These are phyloP conservation scores for Andrena bicolor DNA, from an alignment of 2,888 invertebrate genomes.

Conservation along the genomic window DNA sequence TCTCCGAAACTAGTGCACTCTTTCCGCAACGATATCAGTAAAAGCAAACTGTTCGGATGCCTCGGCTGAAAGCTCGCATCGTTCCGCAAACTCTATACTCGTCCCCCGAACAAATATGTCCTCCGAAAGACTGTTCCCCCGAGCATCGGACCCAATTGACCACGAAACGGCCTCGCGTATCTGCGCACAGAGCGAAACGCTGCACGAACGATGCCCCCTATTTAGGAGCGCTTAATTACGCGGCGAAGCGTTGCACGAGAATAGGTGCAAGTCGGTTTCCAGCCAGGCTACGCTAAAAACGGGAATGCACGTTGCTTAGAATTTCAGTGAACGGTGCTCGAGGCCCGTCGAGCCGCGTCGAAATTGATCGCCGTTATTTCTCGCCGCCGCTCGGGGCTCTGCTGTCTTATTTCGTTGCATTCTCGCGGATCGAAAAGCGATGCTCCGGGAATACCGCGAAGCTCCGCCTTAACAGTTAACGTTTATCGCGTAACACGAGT, in stretches of 20 bases:
- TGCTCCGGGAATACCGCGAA: background rate
- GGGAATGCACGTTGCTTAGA: background rate
- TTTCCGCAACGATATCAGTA: too few species aligned
- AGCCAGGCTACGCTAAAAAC: background rate
- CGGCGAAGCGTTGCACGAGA: background rate
- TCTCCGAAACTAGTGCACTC: too few species aligned
- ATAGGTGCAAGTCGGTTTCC: background rate
- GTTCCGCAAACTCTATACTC: background rate
- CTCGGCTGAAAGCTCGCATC: too few species aligned
- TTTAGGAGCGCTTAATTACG: background rate
- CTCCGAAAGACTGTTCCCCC: background rate
- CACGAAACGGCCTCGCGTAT: background rate
- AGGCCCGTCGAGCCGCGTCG: background rate
- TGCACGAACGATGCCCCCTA: background rate
- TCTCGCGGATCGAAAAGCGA: conserved; percentile 19
- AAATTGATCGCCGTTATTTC: background rate
- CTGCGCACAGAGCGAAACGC: background rate
- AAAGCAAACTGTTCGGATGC: too few species aligned
- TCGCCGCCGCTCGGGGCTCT: too few species aligned
- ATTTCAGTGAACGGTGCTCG: background rate
- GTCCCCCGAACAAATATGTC: background rate
- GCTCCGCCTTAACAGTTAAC: background rate
- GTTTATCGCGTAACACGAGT: background rate
- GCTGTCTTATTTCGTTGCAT: background rate
- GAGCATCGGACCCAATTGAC: background rate